Conservation (phyloP, 2,113 vertebrate genomes). For the Elephas maximus region DNA sequence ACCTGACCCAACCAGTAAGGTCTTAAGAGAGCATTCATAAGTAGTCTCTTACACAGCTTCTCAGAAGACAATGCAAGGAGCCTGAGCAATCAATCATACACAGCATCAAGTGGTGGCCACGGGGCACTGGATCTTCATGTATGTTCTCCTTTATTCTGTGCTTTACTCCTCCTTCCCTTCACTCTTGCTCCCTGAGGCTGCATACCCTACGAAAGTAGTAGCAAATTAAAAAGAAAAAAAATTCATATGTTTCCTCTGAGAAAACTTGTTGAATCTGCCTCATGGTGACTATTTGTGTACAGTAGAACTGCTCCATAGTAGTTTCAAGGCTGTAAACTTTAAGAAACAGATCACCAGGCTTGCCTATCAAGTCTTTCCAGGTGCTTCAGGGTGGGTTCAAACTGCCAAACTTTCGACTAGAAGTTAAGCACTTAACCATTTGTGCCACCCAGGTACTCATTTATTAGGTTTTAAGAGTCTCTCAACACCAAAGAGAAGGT, state of each 20-base stretch:
- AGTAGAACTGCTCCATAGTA: too few species aligned
- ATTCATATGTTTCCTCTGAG: neutral
- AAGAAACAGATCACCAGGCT: too few species aligned
- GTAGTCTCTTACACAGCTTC: neutral
- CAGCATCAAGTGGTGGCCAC: neutral
- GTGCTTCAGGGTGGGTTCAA: too few species aligned
- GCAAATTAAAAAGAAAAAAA: neutral
- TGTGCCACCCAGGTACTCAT: too few species aligned
- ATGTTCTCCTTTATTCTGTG: neutral
- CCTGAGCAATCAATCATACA: neutral
- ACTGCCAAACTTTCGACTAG: too few species aligned
- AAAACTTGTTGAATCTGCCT: neutral
- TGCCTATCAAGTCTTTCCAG: too few species aligned
- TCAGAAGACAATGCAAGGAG: neutral
- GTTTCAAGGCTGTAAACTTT: too few species aligned
- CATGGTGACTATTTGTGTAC: neutral
- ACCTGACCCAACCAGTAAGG: rapidly evolving
- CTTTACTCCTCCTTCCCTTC: neutral
- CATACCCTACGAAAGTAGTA: neutral
- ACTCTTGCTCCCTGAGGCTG: rapidly evolving
- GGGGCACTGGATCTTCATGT: rapidly evolving
- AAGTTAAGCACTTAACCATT: too few species aligned
- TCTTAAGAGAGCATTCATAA: neutral
- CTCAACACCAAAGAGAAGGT: neutral
- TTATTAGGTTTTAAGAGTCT: neutral